These are phyloP conservation scores for Heliornis fulica DNA, from an alignment of 2,113 vertebrate species.

Conservation along the genomic window DNA sequence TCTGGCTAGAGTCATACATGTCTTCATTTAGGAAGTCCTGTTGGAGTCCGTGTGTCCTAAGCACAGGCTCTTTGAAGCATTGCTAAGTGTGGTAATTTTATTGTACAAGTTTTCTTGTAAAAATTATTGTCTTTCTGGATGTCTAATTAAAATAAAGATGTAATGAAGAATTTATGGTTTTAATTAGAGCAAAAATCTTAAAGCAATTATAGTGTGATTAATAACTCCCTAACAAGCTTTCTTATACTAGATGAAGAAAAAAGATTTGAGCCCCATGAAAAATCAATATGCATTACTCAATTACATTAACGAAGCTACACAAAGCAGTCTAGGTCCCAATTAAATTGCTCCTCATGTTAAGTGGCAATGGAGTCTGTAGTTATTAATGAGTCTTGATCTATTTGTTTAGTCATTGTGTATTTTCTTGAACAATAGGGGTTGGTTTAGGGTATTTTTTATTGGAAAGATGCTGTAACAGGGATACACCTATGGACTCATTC, in stretches of 20 bases:
- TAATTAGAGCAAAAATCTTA: constrained; percentile 80
- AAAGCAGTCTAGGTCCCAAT: constrained; percentile 63
- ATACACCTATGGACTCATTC: background rate
- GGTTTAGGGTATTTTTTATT: background rate
- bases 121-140: constrained; percentile 78
- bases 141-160: constrained; percentile 81
- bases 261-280: constrained; percentile 71
- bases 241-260: constrained; percentile 66
- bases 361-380: constrained; percentile 31
- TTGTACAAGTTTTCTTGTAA: constrained; percentile 72
- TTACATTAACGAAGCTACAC: constrained; percentile 72
- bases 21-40: constrained; percentile 33
- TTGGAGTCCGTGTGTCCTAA: background rate
- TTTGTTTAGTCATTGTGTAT: constrained; percentile 17
- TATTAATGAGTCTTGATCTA: constrained; percentile 51
- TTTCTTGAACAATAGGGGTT: background rate
- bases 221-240: constrained; percentile 77
- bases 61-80: constrained; percentile 35
- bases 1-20: background rate
- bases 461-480: background rate
- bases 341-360: constrained; percentile 70
- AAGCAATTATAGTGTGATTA: constrained; percentile 77
- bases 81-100: constrained; percentile 70
- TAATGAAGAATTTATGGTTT: constrained; percentile 79
- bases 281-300: constrained; percentile 78